Evolutionary conservation across 1,140 invertebrate species (phyloP).

Genomic region (Macrocentrus cingulum): DNA sequence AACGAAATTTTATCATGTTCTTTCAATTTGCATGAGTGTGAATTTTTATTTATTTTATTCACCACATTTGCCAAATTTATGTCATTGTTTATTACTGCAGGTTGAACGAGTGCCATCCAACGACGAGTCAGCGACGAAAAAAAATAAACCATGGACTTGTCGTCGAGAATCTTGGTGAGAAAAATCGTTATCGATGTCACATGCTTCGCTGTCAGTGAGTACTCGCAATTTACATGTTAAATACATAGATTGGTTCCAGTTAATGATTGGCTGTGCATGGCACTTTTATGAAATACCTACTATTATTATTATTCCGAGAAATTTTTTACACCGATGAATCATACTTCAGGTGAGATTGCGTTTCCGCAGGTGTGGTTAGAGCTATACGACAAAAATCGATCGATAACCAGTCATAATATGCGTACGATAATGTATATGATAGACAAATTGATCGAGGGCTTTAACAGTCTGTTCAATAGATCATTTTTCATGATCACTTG

Average conservation of each 20-base stretch:
- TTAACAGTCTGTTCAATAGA: constrained; percentile 4
- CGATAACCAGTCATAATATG: too few species aligned
- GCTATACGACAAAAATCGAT: too few species aligned
- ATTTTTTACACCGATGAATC: too few species aligned
- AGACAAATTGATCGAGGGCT: neutral
- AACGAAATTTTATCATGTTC: too few species aligned
- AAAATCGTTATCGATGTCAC: constrained; percentile 44
- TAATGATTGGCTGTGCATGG: too few species aligned
- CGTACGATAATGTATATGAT: too few species aligned
- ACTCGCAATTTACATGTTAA: neutral
- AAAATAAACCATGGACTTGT: constrained; percentile 40
- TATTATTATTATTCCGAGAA: too few species aligned
- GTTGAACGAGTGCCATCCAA: constrained; percentile 3
- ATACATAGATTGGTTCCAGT: neutral
- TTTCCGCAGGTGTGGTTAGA: too few species aligned
- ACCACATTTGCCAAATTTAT: neutral
- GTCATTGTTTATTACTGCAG: neutral
- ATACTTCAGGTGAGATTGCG: too few species aligned
- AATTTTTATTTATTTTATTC: neutral
- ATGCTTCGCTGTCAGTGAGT: constrained; percentile 41
- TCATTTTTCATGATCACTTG: constrained; percentile 16
- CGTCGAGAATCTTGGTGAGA: constrained; percentile 37
- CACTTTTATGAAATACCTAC: too few species aligned
- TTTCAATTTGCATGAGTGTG: too few species aligned
- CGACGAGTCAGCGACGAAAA: neutral